Percentiles rank a stretch among this genome's conserved stretches.
These are phyloP conservation scores for Caiman crocodilus DNA, from an alignment of 2,797 vertebrate species.

Conservation along the genomic window DNA sequence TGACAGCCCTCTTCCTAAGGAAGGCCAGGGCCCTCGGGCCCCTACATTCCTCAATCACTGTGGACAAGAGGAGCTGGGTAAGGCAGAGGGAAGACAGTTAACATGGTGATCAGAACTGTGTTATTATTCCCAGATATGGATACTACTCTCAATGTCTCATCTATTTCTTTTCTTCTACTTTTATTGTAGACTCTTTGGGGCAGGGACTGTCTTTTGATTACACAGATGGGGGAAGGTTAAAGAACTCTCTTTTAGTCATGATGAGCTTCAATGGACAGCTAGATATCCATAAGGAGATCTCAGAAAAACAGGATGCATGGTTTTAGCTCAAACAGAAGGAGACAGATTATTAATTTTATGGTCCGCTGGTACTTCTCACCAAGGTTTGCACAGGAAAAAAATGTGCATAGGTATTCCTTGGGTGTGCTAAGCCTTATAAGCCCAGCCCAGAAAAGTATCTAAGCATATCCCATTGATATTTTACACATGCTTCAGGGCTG, in stretches of 20 bases:
- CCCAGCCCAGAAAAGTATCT: neutral
- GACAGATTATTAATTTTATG: constrained; percentile 69
- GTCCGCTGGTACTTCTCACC: constrained; percentile 53
- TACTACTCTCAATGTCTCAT: too few relatives aligned
- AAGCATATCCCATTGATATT: neutral
- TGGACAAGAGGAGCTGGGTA: too few relatives aligned
- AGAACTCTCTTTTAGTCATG: neutral
- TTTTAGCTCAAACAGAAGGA: neutral
- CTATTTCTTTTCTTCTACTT: too few relatives aligned
- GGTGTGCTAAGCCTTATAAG: neutral
- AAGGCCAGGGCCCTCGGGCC: too few relatives aligned
- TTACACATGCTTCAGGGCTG: neutral
- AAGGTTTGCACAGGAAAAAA: constrained; percentile 72
- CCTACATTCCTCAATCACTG: too few relatives aligned
- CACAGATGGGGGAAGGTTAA: accelerated
- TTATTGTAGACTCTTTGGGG: too few relatives aligned
- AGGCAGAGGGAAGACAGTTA: too few relatives aligned
- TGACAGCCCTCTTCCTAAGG: too few relatives aligned
- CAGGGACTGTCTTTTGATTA: too few relatives aligned
- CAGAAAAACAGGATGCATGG: neutral
- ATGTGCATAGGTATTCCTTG: neutral
- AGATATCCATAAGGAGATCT: neutral
- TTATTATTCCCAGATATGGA: too few relatives aligned
- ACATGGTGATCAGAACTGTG: too few relatives aligned
- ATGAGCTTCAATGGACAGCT: neutral